phyloP scores from a whole-genome alignment of 2,888 invertebrate genomes.

The Ditylenchus weischeri region DNA sequence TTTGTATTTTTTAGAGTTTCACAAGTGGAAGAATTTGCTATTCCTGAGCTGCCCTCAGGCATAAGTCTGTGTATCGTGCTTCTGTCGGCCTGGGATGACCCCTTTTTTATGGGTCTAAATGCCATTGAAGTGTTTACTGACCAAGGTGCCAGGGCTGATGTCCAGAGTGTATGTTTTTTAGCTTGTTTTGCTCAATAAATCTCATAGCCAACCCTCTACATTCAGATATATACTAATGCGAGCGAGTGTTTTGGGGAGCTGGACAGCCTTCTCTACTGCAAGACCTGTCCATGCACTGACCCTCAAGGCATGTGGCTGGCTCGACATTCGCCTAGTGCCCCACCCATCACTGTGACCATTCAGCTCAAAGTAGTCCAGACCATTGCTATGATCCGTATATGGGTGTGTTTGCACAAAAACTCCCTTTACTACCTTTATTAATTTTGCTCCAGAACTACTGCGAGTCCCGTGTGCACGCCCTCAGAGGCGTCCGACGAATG shows the following conservation, averaged over 20 bases:
- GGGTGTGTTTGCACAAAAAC: constrained; percentile 36
- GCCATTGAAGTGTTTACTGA: constrained; percentile 51
- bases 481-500: constrained; percentile 73
- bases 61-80: constrained; percentile 27
- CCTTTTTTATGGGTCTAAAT: constrained; percentile 44
- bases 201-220: no score
- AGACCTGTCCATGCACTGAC: constrained; percentile 29
- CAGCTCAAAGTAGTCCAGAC: constrained; percentile 37
- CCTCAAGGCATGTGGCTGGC: constrained; percentile 36
- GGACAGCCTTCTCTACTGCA: constrained; percentile 31
- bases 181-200: no score
- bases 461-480: constrained; percentile 79
- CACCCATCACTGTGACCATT: constrained; percentile 39
- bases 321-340: constrained; percentile 27
- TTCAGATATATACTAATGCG: constrained; percentile 33
- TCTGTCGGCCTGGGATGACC: constrained; percentile 42
- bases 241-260: constrained; percentile 28
- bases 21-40: constrained; percentile 30
- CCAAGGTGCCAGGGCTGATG: constrained; percentile 39
- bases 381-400: constrained; percentile 53
- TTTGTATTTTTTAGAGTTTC: no score
- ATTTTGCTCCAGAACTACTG: constrained; percentile 73
- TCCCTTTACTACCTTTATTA: neutral
- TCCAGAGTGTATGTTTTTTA: constrained; percentile 2
- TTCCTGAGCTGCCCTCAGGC: constrained; percentile 42